Evolutionary conservation across 2,797 vertebrate genomes (phyloP).

Genomic region (Ibycter americanus): DNA sequence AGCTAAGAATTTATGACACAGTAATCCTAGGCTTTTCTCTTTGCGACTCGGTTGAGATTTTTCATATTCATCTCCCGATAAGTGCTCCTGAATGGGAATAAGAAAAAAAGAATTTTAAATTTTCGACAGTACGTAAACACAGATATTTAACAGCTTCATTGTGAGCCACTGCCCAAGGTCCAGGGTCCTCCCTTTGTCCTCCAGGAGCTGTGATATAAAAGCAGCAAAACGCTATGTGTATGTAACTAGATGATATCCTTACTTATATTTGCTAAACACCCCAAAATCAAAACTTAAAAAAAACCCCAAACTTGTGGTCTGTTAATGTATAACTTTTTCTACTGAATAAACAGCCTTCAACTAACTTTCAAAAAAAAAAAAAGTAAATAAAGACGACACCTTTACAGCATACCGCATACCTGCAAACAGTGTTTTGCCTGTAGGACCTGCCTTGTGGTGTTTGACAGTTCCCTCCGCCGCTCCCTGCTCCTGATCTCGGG

Average conservation of each 20-base stretch:
- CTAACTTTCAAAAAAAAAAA: neutral
- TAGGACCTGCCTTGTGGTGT: conserved; percentile 62
- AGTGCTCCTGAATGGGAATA: conserved; percentile 77
- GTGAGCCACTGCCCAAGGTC: neutral
- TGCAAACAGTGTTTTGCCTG: conserved; percentile 75
- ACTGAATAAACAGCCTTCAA: neutral
- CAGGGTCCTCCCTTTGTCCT: neutral
- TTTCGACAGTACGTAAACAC: neutral
- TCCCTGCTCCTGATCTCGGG: conserved; percentile 94
- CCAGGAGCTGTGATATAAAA: neutral
- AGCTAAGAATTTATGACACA: conserved; percentile 94
- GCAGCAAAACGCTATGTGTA: neutral
- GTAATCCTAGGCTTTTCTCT: conserved; percentile 93
- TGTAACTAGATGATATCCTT: neutral
- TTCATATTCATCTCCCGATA: conserved; percentile 88
- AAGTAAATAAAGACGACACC: neutral
- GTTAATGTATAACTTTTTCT: neutral
- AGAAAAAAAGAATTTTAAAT: neutral
- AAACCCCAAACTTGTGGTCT: accelerated
- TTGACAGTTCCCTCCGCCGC: conserved; percentile 78
- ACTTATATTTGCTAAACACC: neutral
- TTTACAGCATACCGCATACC: conserved; percentile 77
- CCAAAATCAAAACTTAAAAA: neutral
- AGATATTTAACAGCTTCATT: neutral
- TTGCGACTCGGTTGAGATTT: conserved; percentile 90